A percentile compares a stretch with the other conserved stretches of the same genome.
Conservation (phyloP, 92 coral and sea anemone species). For the Scolanthus callimorphus region DNA sequence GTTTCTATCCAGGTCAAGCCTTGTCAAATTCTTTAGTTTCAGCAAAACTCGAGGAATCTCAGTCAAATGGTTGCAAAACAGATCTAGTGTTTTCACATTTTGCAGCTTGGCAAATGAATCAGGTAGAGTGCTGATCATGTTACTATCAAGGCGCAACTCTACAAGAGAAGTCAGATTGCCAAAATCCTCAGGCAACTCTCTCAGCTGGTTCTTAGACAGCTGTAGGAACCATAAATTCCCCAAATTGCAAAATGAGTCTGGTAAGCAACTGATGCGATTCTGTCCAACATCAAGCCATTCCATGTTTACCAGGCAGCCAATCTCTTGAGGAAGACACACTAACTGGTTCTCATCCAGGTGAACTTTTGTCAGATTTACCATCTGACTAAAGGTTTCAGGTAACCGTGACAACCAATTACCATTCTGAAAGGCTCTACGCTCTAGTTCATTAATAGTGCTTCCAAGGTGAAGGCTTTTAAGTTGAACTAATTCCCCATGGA, state of each 20-base stretch:
- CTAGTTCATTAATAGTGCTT: slow-evolving; percentile 89
- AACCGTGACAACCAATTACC: slow-evolving; percentile 83
- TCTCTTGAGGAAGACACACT: slow-evolving; percentile 66
- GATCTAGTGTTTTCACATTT: slow-evolving; percentile 72
- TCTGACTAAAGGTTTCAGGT: slow-evolving; percentile 80
- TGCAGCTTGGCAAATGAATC: slow-evolving; percentile 68
- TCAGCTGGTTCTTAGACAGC: slow-evolving; percentile 83
- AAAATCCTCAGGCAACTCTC: slow-evolving; percentile 67
- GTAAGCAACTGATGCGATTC: slow-evolving; percentile 64
- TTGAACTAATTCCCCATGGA: slow-evolving; percentile 71
- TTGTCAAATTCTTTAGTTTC: slow-evolving; percentile 60
- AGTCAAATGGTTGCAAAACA: slow-evolving; percentile 64
- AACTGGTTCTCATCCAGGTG: slow-evolving; percentile 93
- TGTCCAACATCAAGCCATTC: slow-evolving; percentile 95
- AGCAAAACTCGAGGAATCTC: slow-evolving; percentile 79
- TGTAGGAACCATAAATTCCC: slow-evolving; percentile 81
- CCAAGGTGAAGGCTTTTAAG: slow-evolving; percentile 85
- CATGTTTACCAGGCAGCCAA: slow-evolving; percentile 64
- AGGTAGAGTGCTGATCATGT: slow-evolving; percentile 66
- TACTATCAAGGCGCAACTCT: slow-evolving; percentile 76
- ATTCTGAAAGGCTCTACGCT: slow-evolving; percentile 92
- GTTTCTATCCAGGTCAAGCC: slow-evolving; percentile 91
- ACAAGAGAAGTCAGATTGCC: slow-evolving; percentile 72
- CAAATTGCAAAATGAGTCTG: slow-evolving; percentile 76
- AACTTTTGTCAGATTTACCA: slow-evolving; percentile 58